phyloP scores from a whole-genome alignment of 35 echinoderm and acorn worm species.

The Ophiothrix spiculata region DNA sequence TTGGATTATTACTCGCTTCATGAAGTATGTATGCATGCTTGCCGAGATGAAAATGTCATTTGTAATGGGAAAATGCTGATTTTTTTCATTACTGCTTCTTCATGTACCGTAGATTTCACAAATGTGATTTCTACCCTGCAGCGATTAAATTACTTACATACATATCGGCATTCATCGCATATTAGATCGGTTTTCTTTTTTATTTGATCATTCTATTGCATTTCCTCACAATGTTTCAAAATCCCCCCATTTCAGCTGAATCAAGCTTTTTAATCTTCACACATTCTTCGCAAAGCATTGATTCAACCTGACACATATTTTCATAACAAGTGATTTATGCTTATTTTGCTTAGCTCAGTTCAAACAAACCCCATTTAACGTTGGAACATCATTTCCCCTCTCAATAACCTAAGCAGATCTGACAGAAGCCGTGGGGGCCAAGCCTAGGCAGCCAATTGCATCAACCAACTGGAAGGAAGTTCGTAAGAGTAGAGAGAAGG shows the following conservation, averaged over 20 bases:
- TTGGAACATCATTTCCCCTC: background rate
- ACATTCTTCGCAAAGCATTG: background rate
- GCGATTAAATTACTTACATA: too few species aligned
- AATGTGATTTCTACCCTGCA: too few species aligned
- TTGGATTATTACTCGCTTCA: background rate
- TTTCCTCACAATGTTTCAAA: too few species aligned
- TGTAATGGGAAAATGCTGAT: background rate
- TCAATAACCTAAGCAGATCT: background rate
- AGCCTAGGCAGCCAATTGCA: background rate
- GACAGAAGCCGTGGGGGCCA: background rate
- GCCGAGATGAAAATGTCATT: background rate
- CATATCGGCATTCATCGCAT: too few species aligned
- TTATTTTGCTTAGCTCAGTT: background rate
- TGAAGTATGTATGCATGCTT: background rate
- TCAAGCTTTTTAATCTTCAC: too few species aligned
- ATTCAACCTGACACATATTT: constrained; percentile 12
- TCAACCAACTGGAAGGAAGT: too few species aligned
- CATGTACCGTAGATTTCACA: too few species aligned
- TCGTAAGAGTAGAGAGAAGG: too few species aligned
- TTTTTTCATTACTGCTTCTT: background rate
- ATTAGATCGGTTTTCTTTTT: too few species aligned
- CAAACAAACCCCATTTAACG: background rate
- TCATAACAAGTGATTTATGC: background rate
- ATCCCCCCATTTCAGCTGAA: too few species aligned
- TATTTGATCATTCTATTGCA: too few species aligned